Evolutionary conservation across 2,888 invertebrate species (phyloP), one percentile per base, ranked within the genome.

Genomic region (Biston stratarius): DNA sequence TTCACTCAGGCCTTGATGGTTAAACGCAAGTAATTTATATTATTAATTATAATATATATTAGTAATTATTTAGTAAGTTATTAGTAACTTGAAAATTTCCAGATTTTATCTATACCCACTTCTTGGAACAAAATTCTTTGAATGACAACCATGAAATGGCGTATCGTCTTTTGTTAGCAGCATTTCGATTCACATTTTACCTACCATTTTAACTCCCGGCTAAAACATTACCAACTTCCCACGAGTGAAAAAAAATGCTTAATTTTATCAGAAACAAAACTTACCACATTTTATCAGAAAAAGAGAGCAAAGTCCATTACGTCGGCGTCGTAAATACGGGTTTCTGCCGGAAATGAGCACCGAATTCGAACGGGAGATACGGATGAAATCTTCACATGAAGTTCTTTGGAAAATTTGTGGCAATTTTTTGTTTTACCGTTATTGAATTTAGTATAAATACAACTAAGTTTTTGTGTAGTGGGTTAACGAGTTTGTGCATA

Each of bases 291-390:
- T 52, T 59, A 53, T 52, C 45, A 45, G 36, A 15, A 53, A 56
- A 56, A 42, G 36, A 56, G 51, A 33, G 61, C 44, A 48, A 61
- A 61, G 66, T 61, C 61, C 66, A 67, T 67, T 67, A 67, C 38
- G 33, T 6, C 42, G 14, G 52, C 61, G 61, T 57, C 61, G 61
- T 67, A 67, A 67, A 66, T 66, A 66, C 51, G 56, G 49, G 45
- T 34, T 66, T 40, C 45, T 48, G 24, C 57, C 57, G 66, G 61
- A 67, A 67, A 66, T 61, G 61, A 38, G 45, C 24, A 42, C 33
- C 44, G 51, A 61, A 66, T 57, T 49, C 42, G 48, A 60, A 48
- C 45, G 24, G 64, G 24, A 49, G 36, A 52, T 64, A 49, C 44
- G 52, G 38, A n/a, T 36, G 64, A 34, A 40, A 45, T 40, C 45